phyloP scores from a whole-genome alignment of 2,113 vertebrate species.

The Saguinus midas region DNA sequence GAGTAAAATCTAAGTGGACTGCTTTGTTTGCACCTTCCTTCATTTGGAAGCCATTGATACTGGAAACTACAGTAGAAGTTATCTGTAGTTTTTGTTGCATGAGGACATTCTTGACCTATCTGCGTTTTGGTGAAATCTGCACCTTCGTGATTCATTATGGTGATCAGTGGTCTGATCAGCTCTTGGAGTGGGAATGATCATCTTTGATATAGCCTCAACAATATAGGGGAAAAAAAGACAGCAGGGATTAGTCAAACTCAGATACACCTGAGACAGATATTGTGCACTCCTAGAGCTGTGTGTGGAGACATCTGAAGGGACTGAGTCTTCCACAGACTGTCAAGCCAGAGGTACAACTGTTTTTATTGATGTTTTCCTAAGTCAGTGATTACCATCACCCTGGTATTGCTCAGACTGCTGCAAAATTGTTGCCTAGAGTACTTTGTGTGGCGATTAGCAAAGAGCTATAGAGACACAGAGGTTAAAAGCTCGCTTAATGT shows the following conservation, averaged over 20 bases:
- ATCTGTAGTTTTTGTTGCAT: background rate
- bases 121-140: background rate
- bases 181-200: background rate
- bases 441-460: background rate
- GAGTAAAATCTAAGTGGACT: background rate
- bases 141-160: background rate
- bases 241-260: background rate
- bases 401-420: background rate
- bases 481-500: background rate
- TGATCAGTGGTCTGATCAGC: too few species aligned
- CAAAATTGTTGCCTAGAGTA: background rate
- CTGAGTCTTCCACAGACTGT: background rate
- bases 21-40: background rate
- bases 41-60: rapidly evolving
- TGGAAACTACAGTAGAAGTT: background rate
- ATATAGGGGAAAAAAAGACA: background rate
- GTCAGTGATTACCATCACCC: background rate
- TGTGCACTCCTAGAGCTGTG: background rate
- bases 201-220: background rate
- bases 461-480: background rate
- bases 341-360: background rate
- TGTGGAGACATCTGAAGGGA: background rate
- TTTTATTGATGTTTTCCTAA: background rate
- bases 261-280: too few species aligned
- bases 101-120: background rate